Conservation (phyloP, 2,888 invertebrate species). For the Caenorhabditis afra region DNA sequence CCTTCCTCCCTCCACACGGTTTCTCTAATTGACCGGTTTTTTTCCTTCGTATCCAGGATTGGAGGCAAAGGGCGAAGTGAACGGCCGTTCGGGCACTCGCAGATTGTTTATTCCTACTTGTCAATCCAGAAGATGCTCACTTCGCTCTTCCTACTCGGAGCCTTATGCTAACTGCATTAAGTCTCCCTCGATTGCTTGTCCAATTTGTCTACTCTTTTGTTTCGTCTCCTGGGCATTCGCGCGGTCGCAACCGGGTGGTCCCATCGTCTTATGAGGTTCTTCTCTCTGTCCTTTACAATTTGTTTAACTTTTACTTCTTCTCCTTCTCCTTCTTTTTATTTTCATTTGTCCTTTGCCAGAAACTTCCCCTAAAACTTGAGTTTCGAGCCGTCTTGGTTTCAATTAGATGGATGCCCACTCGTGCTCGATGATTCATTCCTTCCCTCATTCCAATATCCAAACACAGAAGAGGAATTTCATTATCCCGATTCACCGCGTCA, state of each 20-base stretch:
- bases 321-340: too few species aligned
- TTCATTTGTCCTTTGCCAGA: too few species aligned
- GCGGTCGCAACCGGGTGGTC: conserved; percentile 26
- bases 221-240: conserved; percentile 54
- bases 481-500: conserved; percentile 6
- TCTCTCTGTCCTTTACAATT: conserved; percentile 31
- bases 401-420: conserved; percentile 2
- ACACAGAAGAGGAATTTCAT: conserved; percentile 15
- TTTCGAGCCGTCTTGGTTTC: background rate
- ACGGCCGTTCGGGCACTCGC: conserved; percentile 28
- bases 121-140: conserved; percentile 58
- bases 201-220: conserved; percentile 62
- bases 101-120: conserved; percentile 57
- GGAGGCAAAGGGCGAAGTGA: conserved; percentile 7
- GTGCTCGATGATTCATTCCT: conserved; percentile 42
- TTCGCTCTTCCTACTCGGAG: conserved; percentile 24
- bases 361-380: background rate
- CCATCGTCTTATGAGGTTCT: conserved; percentile 46
- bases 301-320: conserved; percentile 49
- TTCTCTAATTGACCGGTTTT: conserved; percentile 4
- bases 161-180: conserved; percentile 62
- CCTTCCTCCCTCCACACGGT: background rate
- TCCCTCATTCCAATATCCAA: conserved; percentile 5
- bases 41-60: conserved; percentile 2
- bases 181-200: conserved; percentile 59